A percentile compares a stretch with the other conserved stretches of the same genome.
These are phyloP conservation scores for Tonatia bakeri DNA, from an alignment of 2,113 vertebrate species.

Conservation along the genomic window DNA sequence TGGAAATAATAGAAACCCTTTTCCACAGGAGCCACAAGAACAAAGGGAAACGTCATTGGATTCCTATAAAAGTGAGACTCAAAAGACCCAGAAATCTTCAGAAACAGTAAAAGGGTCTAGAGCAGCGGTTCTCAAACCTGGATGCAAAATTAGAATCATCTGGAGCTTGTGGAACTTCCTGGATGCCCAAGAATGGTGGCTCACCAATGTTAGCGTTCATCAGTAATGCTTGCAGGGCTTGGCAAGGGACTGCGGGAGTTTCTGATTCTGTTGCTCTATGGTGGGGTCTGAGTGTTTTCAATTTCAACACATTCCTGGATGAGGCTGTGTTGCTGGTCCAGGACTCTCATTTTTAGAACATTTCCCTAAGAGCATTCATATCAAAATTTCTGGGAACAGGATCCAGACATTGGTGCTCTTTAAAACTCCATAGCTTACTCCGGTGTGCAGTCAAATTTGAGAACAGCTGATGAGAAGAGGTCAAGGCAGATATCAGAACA, in stretches of 20 bases:
- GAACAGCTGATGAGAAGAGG: neutral
- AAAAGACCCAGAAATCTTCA: neutral
- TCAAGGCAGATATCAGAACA: neutral
- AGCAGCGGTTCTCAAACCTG: neutral
- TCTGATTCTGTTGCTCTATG: neutral
- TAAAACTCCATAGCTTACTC: neutral
- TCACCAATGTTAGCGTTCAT: too few relatives aligned
- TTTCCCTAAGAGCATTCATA: neutral
- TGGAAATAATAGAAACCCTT: neutral
- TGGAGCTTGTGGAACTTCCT: neutral
- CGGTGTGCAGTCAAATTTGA: neutral
- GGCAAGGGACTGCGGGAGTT: neutral
- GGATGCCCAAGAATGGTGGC: too few relatives aligned
- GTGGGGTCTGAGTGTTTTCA: neutral
- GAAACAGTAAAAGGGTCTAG: neutral
- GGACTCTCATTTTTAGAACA: neutral
- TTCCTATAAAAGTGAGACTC: neutral
- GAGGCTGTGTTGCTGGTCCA: neutral
- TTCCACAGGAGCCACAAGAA: neutral
- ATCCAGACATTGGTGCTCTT: neutral
- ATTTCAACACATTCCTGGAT: neutral
- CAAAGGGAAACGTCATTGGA: neutral
- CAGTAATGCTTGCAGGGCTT: neutral
- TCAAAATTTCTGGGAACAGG: neutral
- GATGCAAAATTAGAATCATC: neutral